Evolutionary conservation across 2,113 vertebrate genomes (phyloP).

Genomic region (Brienomyrus brachyistius): DNA sequence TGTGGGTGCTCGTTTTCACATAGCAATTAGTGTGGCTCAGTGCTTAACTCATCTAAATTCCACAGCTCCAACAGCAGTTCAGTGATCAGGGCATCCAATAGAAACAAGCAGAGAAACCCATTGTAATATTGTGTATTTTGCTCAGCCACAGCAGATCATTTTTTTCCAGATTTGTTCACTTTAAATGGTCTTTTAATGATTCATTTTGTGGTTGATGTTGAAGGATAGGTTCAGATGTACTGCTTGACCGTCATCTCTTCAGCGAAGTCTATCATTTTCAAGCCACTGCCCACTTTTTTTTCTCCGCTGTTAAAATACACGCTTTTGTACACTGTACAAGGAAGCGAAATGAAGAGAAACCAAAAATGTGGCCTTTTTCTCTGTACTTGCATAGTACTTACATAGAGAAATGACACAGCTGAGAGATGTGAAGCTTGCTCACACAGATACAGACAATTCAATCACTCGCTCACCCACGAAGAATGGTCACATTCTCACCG

Average conservation of each 20-base stretch:
- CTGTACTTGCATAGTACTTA: constrained; percentile 75
- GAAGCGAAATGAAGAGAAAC: constrained; percentile 51
- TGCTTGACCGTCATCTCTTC: constrained; percentile 17
- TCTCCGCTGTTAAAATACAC: constrained; percentile 55
- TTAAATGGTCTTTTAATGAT: neutral
- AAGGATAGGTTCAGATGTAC: neutral
- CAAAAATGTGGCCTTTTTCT: constrained; percentile 52
- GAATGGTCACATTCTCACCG: constrained; percentile 49
- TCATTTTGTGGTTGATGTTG: neutral
- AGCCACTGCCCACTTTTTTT: constrained; percentile 46
- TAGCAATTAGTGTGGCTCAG: neutral
- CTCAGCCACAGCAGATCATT: neutral
- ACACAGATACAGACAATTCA: constrained; percentile 14
- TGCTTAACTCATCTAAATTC: neutral
- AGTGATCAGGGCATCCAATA: neutral
- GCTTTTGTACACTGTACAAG: constrained; percentile 51
- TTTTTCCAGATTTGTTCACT: neutral
- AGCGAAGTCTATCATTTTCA: constrained; percentile 32
- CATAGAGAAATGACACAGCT: constrained; percentile 53
- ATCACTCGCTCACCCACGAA: constrained; percentile 10
- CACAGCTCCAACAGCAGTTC: neutral
- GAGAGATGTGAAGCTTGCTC: constrained; percentile 28
- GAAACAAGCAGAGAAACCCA: neutral
- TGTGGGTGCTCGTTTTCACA: neutral
- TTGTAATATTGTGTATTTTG: neutral